Base-by-base conservation (phyloP, 1,140 invertebrate species). In the Geopemphigus sp. region DNA sequence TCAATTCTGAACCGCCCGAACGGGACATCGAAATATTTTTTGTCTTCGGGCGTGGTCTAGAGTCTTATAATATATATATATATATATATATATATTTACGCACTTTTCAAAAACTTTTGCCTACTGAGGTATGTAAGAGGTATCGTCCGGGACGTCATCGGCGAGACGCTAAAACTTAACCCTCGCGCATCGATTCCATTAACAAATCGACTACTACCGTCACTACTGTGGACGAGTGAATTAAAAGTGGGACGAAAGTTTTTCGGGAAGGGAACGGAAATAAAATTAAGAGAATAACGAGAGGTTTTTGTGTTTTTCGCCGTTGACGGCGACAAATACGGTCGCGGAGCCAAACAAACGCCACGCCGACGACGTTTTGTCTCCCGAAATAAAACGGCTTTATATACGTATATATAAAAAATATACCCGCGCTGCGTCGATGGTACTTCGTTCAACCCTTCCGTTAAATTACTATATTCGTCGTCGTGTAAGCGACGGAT, bases 381-480 rank as follows among this genome's bases (percentile, higher is more conserved):
- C 45, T 50, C 50, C 68, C 68, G 50, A 72, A 72, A 66, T 45
- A 66, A 53, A 47, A 15, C 39, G 11, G 3, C 1, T 26, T 17
- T 22, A 11, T 22, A 14, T 45, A 47, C 5, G 15, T n/a, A n/a
- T n/a, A n/a, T n/a, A 29, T 45, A 11, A 70, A 4, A 39, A 39
- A 39, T 3, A 39, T 8, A 4, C 32, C 3, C 32, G 47, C 47
- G 47, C 1, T 45, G 47, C 47, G 47, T 39, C 47, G 47, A 39
- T 39, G 32, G 32, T 39, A 39, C 32, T 39, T 39, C 47, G 14
- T 14, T 59, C 57, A 78, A 78, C 74, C 74, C 74, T 78, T 78
- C 56, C 57, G 74, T 78, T 63, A 76, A 76, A 76, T 56, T 64
- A 45, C 32, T 73, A 12, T 73, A 12, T 78, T 78, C 22, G 24